Percentiles rank a stretch among this genome's conserved stretches.
phyloP scores from a whole-genome alignment of 1,140 invertebrate species.

The Caenorhabditis latens region DNA sequence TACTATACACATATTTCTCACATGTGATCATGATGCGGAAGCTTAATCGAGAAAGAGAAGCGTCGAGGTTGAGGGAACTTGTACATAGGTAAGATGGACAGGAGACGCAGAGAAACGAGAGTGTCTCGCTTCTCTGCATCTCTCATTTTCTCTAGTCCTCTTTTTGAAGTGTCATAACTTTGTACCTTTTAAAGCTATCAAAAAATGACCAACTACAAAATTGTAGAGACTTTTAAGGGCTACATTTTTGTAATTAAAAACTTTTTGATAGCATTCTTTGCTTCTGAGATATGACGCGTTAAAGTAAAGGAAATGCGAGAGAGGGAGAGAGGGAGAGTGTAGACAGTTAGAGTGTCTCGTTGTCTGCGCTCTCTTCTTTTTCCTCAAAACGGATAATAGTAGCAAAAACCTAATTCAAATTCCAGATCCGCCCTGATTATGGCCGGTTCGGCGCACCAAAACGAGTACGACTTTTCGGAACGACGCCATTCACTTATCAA shows the following conservation, averaged over 20 bases:
- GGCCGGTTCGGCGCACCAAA: conserved; percentile 58
- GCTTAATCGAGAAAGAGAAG: conserved; percentile 43
- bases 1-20: conserved; percentile 60
- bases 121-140: no score
- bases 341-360: no score
- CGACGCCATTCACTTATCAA: conserved; percentile 58
- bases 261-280: neutral
- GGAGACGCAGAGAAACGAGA: neutral
- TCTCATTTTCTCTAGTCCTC: no score
- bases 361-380: no score
- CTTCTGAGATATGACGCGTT: neutral
- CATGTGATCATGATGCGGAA: conserved; percentile 57
- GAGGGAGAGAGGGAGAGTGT: no score
- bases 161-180: neutral
- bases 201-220: no score
- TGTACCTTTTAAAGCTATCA: no score
- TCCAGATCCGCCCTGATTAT: conserved; percentile 57
- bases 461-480: conserved; percentile 54
- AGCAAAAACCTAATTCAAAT: neutral
- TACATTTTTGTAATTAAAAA: neutral
- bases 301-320: no score
- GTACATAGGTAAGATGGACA: neutral
- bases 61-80: conserved; percentile 33
- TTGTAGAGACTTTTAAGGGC: no score
- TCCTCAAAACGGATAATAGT: no score